Evolutionary conservation across 2,888 invertebrate species (phyloP), one percentile per base, ranked within the genome.

Genomic region (Rhodophaea formosa): DNA sequence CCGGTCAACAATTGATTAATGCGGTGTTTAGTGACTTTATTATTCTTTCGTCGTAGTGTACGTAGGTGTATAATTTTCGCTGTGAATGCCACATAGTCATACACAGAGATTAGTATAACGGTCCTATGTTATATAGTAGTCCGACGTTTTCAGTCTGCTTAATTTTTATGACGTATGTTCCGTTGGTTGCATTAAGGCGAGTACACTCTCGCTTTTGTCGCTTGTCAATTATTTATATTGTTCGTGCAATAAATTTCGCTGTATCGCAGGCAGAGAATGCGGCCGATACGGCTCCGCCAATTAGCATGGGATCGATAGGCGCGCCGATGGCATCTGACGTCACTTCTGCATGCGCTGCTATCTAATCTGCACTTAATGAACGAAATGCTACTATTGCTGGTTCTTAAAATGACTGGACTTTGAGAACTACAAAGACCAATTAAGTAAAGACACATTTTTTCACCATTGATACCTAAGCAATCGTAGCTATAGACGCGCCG

Each of bases 191-290:
- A n/a, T n/a, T n/a, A n/a, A n/a, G 51, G 51, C 35, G 35, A 3
- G 51, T 35, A 35, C 35, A 51, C 51, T 39, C 35, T 51, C 32
- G n/a, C 16, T 51, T 51, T 89, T 88, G 88, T 83, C 80, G 82
- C 84, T 79, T 80, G 89, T 90, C 89, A 90, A 90, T 91, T 91
- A 90, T 90, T 88, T 88, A 88, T 88, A 90, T 88, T 86, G 88
- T 86, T 84, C 80, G 84, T 86, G 90, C 86, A 89, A 91, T 91
- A 90, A 91, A 90, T 91, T 90, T 88, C 66, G 77, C 84, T 87
- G 88, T 90, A 91, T 91, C 89, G 71, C 76, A 70, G 79, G 86
- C 84, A 72, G 82, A 80, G 84, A 83, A 81, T 82, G 84, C 81
- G 72, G 75, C 72, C 77, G 83, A 86, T 86, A 84, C 82, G 81